Evolutionary conservation across 1,140 invertebrate genomes (phyloP).

Genomic region (Laupala kohalensis): DNA sequence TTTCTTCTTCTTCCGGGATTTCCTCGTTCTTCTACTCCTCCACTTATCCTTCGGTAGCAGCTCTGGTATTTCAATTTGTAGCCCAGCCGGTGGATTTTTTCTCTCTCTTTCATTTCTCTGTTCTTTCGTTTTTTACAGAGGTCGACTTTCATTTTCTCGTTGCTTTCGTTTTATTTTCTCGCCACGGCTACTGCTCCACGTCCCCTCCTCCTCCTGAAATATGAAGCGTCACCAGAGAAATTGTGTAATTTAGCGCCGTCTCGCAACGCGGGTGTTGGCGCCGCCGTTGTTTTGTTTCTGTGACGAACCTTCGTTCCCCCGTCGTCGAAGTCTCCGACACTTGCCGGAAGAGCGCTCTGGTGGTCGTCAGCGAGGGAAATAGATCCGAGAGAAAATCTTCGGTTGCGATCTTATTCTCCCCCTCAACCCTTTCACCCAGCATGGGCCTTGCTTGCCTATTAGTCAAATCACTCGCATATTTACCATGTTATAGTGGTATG

Average conservation of each 20-base stretch:
- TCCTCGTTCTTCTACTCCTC: background rate
- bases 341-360: too few species aligned
- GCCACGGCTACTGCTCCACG: background rate
- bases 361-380: too few species aligned
- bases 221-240: background rate
- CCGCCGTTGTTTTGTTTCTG: background rate
- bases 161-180: background rate
- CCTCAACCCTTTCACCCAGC: too few species aligned
- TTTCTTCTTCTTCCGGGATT: too few species aligned
- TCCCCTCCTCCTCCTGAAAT: background rate
- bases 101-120: background rate
- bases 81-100: background rate
- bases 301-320: too few species aligned
- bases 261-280: too few species aligned
- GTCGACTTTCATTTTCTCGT: background rate
- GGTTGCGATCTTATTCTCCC: too few species aligned
- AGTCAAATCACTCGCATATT: too few species aligned
- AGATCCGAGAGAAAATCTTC: too few species aligned
- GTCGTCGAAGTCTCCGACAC: too few species aligned
- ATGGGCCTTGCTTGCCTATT: too few species aligned
- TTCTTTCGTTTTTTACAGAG: background rate
- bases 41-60: background rate
- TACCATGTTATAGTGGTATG: too few species aligned
- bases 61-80: background rate
- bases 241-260: background rate